phyloP scores from a whole-genome alignment of 2,113 vertebrate species.

The Morphnarchus princeps region DNA sequence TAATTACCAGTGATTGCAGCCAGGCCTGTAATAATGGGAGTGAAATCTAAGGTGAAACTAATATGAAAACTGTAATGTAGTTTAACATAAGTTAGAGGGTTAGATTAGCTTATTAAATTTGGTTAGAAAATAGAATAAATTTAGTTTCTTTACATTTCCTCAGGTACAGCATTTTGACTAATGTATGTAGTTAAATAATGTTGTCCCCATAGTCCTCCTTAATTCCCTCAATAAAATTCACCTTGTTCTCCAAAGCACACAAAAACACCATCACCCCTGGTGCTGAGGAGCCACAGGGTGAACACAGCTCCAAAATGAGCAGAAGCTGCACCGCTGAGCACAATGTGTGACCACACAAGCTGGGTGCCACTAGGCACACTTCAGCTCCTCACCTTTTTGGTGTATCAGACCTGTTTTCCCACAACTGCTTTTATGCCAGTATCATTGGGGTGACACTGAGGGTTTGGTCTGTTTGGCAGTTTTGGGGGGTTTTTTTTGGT shows the following conservation, averaged over 20 bases:
- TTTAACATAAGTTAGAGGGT: neutral
- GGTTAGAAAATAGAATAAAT: neutral
- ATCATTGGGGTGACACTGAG: neutral
- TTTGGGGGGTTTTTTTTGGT: neutral
- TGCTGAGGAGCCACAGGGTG: neutral
- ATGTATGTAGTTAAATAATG: neutral
- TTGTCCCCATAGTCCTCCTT: neutral
- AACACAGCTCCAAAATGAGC: accelerated
- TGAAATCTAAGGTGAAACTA: slow-evolving; percentile 23
- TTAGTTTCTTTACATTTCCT: neutral
- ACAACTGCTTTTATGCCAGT: neutral
- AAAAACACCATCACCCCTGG: neutral
- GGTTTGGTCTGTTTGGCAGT: neutral
- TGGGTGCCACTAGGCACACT: no score
- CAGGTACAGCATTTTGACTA: neutral
- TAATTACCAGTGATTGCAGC: slow-evolving; percentile 10
- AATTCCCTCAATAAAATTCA: neutral
- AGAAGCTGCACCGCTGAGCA: accelerated
- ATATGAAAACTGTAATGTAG: neutral
- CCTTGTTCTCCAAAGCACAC: neutral
- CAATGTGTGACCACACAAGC: accelerated
- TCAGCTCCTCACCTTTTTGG: neutral
- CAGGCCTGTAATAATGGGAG: neutral
- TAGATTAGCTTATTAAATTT: neutral
- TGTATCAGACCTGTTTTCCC: neutral